Evolutionary conservation across 2,113 vertebrate genomes (phyloP).

Genomic region (Passer domesticus): DNA sequence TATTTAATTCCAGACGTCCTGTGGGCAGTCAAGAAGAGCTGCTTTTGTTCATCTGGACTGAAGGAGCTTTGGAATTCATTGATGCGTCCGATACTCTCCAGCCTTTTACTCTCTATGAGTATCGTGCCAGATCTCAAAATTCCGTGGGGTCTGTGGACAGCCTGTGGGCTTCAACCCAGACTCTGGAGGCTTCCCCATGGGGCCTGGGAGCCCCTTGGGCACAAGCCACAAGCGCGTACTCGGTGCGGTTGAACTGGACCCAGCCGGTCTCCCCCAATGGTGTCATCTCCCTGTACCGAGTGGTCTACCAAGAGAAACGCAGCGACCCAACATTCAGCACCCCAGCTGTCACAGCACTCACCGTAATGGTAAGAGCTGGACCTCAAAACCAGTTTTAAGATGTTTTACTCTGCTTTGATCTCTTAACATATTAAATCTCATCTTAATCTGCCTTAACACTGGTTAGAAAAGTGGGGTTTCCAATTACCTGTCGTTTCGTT

Average conservation of each 20-base stretch:
- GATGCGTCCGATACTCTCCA: constrained; percentile 77
- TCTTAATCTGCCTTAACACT: neutral
- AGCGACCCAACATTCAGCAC: constrained; percentile 75
- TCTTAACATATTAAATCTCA: no score
- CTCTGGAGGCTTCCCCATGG: constrained; percentile 81
- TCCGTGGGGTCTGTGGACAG: constrained; percentile 81
- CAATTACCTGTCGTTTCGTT: neutral
- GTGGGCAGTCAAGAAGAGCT: constrained; percentile 76
- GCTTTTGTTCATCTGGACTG: constrained; percentile 84
- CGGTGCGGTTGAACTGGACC: constrained; percentile 83
- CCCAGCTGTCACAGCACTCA: constrained; percentile 78
- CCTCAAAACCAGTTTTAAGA: neutral
- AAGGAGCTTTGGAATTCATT: constrained; percentile 82
- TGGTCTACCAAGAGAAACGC: constrained; percentile 79
- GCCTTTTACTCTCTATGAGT: constrained; percentile 86
- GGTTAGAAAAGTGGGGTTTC: neutral
- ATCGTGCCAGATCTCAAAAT: constrained; percentile 80
- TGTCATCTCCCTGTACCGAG: constrained; percentile 79
- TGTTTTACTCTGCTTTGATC: neutral
- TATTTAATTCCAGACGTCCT: constrained; percentile 76
- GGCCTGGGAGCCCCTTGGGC: constrained; percentile 75
- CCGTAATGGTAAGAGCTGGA: constrained; percentile 80
- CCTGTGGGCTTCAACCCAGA: constrained; percentile 77
- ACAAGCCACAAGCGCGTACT: constrained; percentile 80
- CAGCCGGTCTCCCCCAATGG: constrained; percentile 82